Percentiles rank a stretch among this genome's conserved stretches.
Evolutionary conservation across 1,140 invertebrate genomes (phyloP).

Genomic region (Conus betulinus): DNA sequence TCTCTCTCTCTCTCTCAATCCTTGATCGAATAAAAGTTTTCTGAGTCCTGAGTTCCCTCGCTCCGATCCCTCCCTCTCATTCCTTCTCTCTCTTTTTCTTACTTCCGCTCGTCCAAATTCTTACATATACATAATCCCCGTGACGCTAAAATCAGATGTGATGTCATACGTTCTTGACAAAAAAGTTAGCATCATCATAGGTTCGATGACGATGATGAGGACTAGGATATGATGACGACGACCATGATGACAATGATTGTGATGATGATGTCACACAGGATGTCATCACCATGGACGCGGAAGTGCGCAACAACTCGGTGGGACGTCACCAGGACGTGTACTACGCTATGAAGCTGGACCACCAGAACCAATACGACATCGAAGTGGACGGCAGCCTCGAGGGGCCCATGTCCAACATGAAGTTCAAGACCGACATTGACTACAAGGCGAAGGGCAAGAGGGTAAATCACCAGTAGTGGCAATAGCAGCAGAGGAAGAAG

Average conservation of each 20-base stretch:
- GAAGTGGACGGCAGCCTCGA: background rate
- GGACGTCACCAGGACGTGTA: background rate
- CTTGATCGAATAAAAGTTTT: too few species aligned
- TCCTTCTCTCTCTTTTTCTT: too few species aligned
- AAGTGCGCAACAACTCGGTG: background rate
- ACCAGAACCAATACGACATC: slow-evolving; percentile 14
- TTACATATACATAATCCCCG: too few species aligned
- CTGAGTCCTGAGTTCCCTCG: too few species aligned
- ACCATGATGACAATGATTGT: background rate
- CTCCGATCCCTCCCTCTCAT: too few species aligned
- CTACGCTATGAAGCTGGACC: slow-evolving; percentile 24
- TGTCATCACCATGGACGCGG: slow-evolving; percentile 15
- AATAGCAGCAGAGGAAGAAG: background rate
- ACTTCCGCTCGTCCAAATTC: too few species aligned
- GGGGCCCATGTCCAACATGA: slow-evolving; percentile 7
- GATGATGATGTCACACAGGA: slow-evolving; percentile 2
- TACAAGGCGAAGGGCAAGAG: background rate
- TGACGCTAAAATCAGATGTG: too few species aligned
- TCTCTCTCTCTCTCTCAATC: too few species aligned
- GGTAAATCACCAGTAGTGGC: background rate
- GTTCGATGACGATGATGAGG: background rate
- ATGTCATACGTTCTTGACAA: too few species aligned
- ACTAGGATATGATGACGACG: background rate
- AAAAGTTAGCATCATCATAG: too few species aligned
- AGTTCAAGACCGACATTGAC: background rate